Evolutionary conservation across 2,888 invertebrate genomes (phyloP).

Genomic region (Pristionchus arcanus): DNA sequence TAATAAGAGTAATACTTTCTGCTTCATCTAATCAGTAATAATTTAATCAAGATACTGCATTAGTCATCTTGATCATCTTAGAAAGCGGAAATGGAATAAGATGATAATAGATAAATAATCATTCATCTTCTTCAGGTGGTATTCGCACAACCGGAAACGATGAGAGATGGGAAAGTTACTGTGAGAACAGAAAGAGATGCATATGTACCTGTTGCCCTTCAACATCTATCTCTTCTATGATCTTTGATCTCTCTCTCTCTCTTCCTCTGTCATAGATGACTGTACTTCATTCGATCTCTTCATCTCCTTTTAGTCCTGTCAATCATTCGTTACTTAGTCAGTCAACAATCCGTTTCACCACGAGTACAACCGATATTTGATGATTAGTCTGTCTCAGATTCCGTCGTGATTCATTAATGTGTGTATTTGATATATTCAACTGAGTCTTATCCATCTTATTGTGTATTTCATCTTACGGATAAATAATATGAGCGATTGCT

Average conservation of each 20-base stretch:
- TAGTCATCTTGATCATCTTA: background rate
- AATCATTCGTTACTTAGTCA: conserved; percentile 18
- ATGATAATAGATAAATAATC: background rate
- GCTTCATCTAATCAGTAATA: background rate
- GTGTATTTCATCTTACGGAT: conserved; percentile 30
- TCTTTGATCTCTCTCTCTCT: conserved; percentile 24
- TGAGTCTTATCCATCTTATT: conserved; percentile 30
- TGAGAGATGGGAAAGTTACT: conserved; percentile 72
- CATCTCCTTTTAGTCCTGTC: background rate
- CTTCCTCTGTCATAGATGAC: background rate
- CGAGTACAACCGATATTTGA: conserved; percentile 17
- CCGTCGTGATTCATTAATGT: background rate
- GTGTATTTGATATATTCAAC: background rate
- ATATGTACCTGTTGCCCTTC: conserved; percentile 71
- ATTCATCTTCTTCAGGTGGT: conserved; percentile 70
- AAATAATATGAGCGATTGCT: background rate
- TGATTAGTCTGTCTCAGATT: background rate
- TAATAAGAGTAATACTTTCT: background rate
- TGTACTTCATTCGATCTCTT: background rate
- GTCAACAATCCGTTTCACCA: background rate
- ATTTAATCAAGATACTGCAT: background rate
- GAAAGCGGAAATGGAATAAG: background rate
- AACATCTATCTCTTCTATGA: conserved; percentile 71
- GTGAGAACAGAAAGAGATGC: conserved; percentile 76
- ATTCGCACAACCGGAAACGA: conserved; percentile 77